Conservation (phyloP, 2,797 vertebrate genomes). For the Buceros bicornis region DNA sequence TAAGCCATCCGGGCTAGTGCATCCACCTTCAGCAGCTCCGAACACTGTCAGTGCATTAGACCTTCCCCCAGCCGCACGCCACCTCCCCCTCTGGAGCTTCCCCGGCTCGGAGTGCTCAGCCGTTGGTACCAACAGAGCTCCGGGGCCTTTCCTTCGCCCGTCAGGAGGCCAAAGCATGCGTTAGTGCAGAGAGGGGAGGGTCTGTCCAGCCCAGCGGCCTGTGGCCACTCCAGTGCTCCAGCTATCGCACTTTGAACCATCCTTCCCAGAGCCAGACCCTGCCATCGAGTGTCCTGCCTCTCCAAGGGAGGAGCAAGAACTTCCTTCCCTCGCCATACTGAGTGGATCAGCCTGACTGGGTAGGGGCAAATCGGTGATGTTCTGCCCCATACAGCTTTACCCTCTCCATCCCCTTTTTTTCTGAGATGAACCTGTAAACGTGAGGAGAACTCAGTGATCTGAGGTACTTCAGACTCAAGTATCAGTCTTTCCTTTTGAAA, state of each 20-base stretch:
- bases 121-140: background rate
- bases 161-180: background rate
- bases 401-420: slow-evolving; percentile 45
- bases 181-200: background rate
- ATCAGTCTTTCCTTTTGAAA: slow-evolving; percentile 82
- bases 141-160: background rate
- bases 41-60: slow-evolving; percentile 59
- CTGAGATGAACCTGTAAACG: slow-evolving; percentile 94
- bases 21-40: slow-evolving; percentile 66
- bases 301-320: background rate
- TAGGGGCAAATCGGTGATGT: slow-evolving; percentile 9
- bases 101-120: background rate
- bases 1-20: slow-evolving; percentile 40
- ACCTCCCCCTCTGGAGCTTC: background rate
- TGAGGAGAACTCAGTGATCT: slow-evolving; percentile 87
- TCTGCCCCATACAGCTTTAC: slow-evolving; percentile 45
- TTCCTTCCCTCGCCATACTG: background rate
- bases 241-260: background rate
- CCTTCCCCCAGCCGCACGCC: background rate
- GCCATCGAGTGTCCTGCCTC: background rate
- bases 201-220: background rate
- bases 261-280: slow-evolving; percentile 21
- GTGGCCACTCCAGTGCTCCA: background rate
- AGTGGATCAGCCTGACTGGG: background rate
- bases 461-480: slow-evolving; percentile 92